A percentile compares a stretch with the other conserved stretches of the same genome.
phyloP scores from a whole-genome alignment of 2,888 invertebrate genomes.

The Dryocosmus kuriphilus region DNA sequence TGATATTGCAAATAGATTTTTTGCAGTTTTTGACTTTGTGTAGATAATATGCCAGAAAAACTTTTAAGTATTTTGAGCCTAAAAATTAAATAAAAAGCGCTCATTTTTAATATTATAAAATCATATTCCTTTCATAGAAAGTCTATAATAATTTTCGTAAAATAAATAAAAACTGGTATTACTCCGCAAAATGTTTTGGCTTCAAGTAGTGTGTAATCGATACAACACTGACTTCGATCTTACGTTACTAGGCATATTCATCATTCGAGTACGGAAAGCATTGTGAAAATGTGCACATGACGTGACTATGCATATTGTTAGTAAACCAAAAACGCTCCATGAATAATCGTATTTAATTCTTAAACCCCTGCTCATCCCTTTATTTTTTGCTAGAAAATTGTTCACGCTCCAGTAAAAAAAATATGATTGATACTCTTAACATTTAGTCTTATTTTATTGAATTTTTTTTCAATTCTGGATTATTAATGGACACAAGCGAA shows the following conservation, averaged over 20 bases:
- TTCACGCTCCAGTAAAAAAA: not conserved
- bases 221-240: constrained; percentile 2
- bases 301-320: constrained; percentile 25
- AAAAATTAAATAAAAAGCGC: not conserved
- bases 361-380: not conserved
- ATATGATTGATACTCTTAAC: not conserved
- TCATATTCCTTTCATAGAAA: not conserved
- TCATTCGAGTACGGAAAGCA: not conserved
- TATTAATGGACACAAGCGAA: too few relatives aligned
- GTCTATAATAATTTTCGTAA: not conserved
- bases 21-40: too few relatives aligned
- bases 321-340: constrained; percentile 2
- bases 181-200: not conserved
- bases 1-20: too few relatives aligned
- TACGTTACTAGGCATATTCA: constrained; percentile 25
- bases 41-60: too few relatives aligned
- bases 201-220: constrained; percentile 10
- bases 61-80: not conserved
- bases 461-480: not conserved
- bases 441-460: not conserved
- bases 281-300: constrained; percentile 34
- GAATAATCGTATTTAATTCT: constrained; percentile 21
- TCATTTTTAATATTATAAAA: not conserved
- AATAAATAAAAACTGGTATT: constrained; percentile 5
- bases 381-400: not conserved